Base-by-base conservation (phyloP, 2,888 invertebrate species). In the Micropterix aruncella region DNA sequence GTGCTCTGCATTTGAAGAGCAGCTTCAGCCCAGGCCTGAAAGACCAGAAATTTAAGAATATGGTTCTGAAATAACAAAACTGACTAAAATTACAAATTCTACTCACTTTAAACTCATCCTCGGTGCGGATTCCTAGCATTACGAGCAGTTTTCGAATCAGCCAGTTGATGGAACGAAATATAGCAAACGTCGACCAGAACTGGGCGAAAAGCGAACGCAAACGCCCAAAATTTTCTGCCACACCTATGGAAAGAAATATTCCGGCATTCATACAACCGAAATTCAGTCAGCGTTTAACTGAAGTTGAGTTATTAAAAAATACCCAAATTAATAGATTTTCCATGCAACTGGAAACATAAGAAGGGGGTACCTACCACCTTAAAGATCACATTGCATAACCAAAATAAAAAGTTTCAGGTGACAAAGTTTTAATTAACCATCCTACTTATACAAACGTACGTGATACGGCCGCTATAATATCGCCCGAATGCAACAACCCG, bases 221-320 rank as follows among this genome's bases (percentile, higher is more conserved):
- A 40, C 87, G 74, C 2, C 89, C 85, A 59, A 97, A 86, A 64
- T 96, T 95, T 52, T 97, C 95, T 4, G 95, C 95, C 2, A 97
- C 94, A 47, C 94, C 71, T 71, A 56, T 12, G n/a, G n/a, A n/a
- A n/a, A n/a, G 47, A 43, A 18, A 18, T 16, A 41, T 15, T 36
- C 17, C 15, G 9, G 17, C 18, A 18, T 5, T 18, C 17, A 40
- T n/a, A 16, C 3, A n/a, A 40, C 16, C 15, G 18, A n/a, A n/a
- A n/a, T n/a, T n/a, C n/a, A n/a, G n/a, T n/a, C n/a, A n/a, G n/a
- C n/a, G n/a, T n/a, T n/a, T n/a, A n/a, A n/a, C n/a, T n/a, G n/a
- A n/a, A n/a, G n/a, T n/a, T n/a, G n/a, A n/a, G n/a, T n/a, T n/a
- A n/a, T n/a, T n/a, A n/a, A n/a, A n/a, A n/a, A n/a, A n/a, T 16